phyloP scores from a whole-genome alignment of 35 echinoderm and acorn worm species.

The Lytechinus pictus region DNA sequence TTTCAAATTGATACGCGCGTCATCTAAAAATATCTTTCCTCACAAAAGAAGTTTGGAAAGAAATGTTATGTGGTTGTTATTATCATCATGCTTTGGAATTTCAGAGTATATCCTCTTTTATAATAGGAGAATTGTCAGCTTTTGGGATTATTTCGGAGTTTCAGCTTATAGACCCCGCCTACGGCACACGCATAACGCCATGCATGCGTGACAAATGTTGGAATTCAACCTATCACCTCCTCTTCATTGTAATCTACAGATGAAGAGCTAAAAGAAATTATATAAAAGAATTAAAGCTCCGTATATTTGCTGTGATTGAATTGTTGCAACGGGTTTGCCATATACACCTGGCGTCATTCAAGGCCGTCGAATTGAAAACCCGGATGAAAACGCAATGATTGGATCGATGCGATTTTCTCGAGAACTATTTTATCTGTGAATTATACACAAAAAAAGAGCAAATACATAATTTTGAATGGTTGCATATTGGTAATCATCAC shows the following conservation, averaged over 20 bases:
- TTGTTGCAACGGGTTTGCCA: not conserved
- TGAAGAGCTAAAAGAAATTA: not conserved
- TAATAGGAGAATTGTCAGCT: not conserved
- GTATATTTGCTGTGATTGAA: not conserved
- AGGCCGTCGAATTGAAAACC: not conserved
- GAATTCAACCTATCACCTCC: not conserved
- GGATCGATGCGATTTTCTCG: not conserved
- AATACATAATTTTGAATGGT: not conserved
- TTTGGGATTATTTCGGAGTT: not conserved
- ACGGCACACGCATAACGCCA: not conserved
- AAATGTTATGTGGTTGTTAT: not conserved
- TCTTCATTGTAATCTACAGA: not conserved
- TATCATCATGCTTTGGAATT: not conserved
- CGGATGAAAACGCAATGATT: not conserved
- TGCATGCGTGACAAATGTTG: not conserved
- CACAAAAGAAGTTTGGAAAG: not conserved
- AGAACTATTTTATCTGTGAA: not conserved
- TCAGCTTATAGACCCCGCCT: not conserved
- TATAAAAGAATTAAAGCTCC: not conserved
- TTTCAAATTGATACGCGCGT: not conserved
- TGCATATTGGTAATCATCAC: not conserved
- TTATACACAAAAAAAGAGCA: not conserved
- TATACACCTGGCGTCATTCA: not conserved
- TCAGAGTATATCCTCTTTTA: not conserved
- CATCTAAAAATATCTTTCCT: not conserved